phyloP scores from a whole-genome alignment of 2,888 invertebrate species.

The Bruchidius siliquastri region DNA sequence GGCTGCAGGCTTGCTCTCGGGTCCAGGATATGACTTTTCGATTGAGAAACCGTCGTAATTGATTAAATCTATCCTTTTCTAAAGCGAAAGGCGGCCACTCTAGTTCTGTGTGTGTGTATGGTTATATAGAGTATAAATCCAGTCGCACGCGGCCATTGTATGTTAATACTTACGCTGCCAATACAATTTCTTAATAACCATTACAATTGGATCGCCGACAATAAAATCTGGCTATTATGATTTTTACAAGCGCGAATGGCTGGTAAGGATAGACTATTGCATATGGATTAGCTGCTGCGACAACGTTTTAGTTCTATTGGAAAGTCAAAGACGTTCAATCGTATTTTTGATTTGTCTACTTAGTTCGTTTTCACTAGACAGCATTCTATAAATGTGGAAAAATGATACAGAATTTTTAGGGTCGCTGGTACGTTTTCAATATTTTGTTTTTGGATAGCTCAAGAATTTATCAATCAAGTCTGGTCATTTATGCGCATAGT shows the following conservation, averaged over 20 bases:
- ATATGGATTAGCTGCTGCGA: background rate
- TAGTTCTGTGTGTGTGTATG: background rate
- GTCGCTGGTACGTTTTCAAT: no score
- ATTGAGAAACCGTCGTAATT: conserved; percentile 20
- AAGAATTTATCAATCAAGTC: no score
- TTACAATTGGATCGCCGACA: conserved; percentile 9
- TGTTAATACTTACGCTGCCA: conserved; percentile 15
- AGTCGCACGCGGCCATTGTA: conserved; percentile 18
- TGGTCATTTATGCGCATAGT: no score
- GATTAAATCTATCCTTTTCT: conserved; percentile 22
- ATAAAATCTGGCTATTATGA: conserved; percentile 1
- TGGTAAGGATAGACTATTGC: background rate
- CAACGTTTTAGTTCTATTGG: background rate
- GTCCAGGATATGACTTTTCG: conserved; percentile 12
- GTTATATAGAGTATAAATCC: conserved; percentile 7
- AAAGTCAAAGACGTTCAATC: background rate
- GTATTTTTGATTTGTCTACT: no score
- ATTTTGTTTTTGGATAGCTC: no score
- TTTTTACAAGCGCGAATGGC: background rate
- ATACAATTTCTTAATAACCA: conserved; percentile 7
- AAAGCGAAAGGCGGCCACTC: conserved; percentile 13
- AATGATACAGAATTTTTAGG: no score
- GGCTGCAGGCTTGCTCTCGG: conserved; percentile 2
- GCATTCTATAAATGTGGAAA: no score
- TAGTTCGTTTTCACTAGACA: no score